Percentiles rank a stretch among this genome's conserved stretches.
These are phyloP conservation scores for Sinocyclocheilus rhinocerous DNA, from an alignment of 2,113 vertebrate genomes.

Conservation along the genomic window DNA sequence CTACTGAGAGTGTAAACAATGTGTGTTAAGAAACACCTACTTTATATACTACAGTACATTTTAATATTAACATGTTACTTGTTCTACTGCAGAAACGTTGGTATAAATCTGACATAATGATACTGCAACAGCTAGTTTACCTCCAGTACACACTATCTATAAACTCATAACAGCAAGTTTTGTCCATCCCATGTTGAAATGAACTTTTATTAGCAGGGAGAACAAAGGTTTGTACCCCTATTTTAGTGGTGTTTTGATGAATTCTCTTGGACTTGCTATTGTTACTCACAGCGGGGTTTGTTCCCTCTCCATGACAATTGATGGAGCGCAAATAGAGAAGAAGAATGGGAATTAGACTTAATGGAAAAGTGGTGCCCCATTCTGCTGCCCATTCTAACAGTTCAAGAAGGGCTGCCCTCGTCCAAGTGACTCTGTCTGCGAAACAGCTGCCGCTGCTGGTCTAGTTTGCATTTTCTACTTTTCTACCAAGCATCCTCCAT, in stretches of 20 bases:
- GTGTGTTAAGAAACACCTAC: too few species aligned
- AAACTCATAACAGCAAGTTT: not conserved
- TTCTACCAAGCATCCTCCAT: conserved; percentile 61
- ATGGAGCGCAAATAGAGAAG: not conserved
- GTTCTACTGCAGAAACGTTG: too few species aligned
- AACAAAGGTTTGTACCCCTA: conserved; percentile 48
- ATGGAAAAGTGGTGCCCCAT: conserved; percentile 47
- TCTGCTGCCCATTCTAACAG: conserved; percentile 46
- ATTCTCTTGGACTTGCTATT: conserved; percentile 43
- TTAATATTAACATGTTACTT: too few species aligned
- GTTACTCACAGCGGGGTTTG: conserved; percentile 40
- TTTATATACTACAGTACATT: too few species aligned
- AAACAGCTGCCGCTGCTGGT: conserved; percentile 64
- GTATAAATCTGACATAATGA: too few species aligned
- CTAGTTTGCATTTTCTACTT: conserved; percentile 56
- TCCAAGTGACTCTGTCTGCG: conserved; percentile 54
- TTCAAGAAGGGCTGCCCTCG: conserved; percentile 42
- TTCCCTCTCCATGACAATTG: conserved; percentile 23
- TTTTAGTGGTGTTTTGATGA: conserved; percentile 52
- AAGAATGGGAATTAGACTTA: conserved; percentile 44
- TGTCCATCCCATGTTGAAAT: not conserved
- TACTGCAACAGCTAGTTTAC: too few species aligned
- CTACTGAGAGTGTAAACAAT: too few species aligned
- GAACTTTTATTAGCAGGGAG: not conserved
- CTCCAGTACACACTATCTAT: not conserved